Base-by-base conservation (phyloP, 2,888 invertebrate species). In the Zaprionus bogoriensis region DNA sequence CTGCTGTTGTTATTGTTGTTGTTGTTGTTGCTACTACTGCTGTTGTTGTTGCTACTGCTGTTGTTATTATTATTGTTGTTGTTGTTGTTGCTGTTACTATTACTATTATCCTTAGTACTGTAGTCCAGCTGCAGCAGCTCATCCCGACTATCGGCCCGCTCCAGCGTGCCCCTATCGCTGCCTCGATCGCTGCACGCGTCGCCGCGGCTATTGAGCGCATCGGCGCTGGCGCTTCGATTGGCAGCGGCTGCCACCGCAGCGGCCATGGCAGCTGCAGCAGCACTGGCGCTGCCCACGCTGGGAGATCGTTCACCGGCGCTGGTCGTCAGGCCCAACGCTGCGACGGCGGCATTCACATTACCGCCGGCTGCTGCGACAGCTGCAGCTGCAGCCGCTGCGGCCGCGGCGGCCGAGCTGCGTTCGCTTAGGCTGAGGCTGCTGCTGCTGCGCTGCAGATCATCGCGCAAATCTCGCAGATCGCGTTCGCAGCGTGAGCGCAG, bases 41-140 rank as follows among this genome's bases (percentile, higher is more conserved):
- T 76, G 20, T n/a, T 81, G 4, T 10, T 78, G n/a, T 4, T 80
- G 23, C 14, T 88, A 42, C 36, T 83, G 48, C 44, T 81, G 17
- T 55, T 80, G 36, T 48, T 80, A 39, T 45, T 80, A 36, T 52
- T 79, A 39, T 61, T 76, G 58, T 63, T 74, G 48, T 66, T 72
- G 48, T 41, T 79, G 59, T 30, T 80, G 46, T 52, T 80, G 45
- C 54, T 70, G 57, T 75, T 81, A 58, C 80, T 85, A 63, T 82
- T 82, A 51, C 76, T 89, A 58, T 89, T 89, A 68, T 89, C 89
- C 88, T 89, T 89, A 77, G 87, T 90, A 81, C 89, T 90, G 77
- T 89, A 90, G 75, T 90, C 90, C 81, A 90, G 80, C 84, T 91
- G 92, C 91, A 89, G 81, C 74, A 91, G 71, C 79, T 91, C 90